Conservation (phyloP, 2,113 vertebrate genomes). For the Panthera leo region DNA sequence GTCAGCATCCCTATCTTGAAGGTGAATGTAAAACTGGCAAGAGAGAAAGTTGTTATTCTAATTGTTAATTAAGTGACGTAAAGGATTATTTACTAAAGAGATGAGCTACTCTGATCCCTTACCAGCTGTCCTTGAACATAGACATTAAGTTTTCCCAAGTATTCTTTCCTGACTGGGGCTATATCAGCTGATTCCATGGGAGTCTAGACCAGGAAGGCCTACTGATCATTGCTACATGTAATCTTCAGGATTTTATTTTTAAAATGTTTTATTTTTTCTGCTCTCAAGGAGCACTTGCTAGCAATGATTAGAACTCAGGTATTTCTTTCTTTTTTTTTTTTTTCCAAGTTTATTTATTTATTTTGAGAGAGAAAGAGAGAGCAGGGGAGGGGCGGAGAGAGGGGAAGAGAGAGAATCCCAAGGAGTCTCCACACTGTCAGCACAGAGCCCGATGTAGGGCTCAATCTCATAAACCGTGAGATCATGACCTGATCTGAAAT, state of each 20-base stretch:
- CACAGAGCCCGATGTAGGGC: no score
- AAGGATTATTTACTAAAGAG: not conserved
- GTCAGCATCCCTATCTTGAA: not conserved
- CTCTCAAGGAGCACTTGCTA: not conserved
- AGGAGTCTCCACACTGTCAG: no score
- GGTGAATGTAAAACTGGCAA: not conserved
- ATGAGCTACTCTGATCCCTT: not conserved
- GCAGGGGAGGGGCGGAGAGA: no score
- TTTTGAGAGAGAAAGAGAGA: no score
- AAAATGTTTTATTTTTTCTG: not conserved
- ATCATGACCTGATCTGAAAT: no score
- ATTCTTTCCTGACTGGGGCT: not conserved
- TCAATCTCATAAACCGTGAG: no score
- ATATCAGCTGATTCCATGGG: not conserved
- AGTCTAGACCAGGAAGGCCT: not conserved
- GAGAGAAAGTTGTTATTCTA: not conserved
- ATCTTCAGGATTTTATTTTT: conserved; percentile 5
- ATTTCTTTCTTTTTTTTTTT: not conserved
- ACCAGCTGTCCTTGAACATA: not conserved
- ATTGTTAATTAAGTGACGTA: not conserved
- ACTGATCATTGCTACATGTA: not conserved
- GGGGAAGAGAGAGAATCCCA: no score
- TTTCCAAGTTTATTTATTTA: no score
- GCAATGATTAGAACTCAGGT: not conserved
- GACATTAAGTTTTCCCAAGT: not conserved